Evolutionary conservation across 2,797 vertebrate genomes (phyloP).

Genomic region (Gobio occitaniae): DNA sequence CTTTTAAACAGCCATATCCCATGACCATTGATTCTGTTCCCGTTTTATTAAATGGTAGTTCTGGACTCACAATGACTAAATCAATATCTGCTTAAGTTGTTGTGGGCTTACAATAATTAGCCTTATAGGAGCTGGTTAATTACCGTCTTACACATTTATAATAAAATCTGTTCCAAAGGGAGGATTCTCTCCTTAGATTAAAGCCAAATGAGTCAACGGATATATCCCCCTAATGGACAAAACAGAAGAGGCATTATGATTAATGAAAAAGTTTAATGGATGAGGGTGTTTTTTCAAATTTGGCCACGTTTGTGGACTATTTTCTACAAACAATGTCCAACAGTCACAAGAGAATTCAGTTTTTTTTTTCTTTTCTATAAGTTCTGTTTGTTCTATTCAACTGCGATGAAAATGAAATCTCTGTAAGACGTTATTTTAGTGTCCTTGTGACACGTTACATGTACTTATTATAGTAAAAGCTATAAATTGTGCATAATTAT

Average conservation of each 20-base stretch:
- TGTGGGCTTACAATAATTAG: conserved; percentile 36
- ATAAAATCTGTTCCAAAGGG: conserved; percentile 63
- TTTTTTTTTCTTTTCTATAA: background rate
- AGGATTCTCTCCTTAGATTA: conserved; percentile 53
- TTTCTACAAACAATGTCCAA: background rate
- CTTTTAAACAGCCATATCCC: background rate
- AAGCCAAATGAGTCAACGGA: conserved; percentile 31
- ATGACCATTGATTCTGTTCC: conserved; percentile 17
- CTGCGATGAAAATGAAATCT: background rate
- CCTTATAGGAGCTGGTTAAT: conserved; percentile 57
- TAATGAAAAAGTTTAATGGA: conserved; percentile 29
- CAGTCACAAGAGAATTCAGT: background rate
- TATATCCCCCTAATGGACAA: conserved; percentile 3
- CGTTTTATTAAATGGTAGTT: conserved; percentile 39
- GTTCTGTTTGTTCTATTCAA: background rate
- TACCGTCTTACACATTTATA: conserved; percentile 60
- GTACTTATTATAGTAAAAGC: background rate
- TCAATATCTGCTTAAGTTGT: conserved; percentile 48
- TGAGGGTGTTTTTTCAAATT: background rate
- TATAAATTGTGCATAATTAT: background rate
- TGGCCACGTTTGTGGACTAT: background rate
- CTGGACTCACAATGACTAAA: conserved; percentile 34
- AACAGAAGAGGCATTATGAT: background rate
- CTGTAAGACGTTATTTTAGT: background rate
- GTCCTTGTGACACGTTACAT: background rate